Conservation (phyloP, 2,888 invertebrate genomes). For the Cephus pygmeus region DNA sequence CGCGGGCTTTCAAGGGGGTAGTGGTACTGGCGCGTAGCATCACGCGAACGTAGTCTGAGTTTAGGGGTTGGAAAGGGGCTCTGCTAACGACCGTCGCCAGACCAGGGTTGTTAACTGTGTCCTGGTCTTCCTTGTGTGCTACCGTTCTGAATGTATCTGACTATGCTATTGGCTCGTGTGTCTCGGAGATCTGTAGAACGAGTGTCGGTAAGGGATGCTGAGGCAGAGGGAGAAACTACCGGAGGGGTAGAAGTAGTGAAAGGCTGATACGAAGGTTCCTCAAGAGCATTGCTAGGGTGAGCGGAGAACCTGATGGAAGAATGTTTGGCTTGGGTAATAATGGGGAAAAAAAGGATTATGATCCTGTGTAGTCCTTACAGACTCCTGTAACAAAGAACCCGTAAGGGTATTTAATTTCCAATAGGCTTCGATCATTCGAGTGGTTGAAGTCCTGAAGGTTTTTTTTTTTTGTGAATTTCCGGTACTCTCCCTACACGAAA, state of each 20-base stretch:
- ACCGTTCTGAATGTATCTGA: too few species aligned
- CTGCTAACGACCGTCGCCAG: conserved; percentile 62
- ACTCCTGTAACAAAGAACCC: conserved; percentile 17
- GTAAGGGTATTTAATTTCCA: too few species aligned
- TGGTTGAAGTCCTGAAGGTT: too few species aligned
- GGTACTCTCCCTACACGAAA: too few species aligned
- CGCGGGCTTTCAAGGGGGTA: conserved; percentile 18
- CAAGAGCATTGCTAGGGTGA: conserved; percentile 21
- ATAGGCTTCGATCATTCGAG: too few species aligned
- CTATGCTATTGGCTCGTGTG: conserved; percentile 21
- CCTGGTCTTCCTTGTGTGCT: conserved; percentile 27
- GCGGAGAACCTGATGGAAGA: conserved; percentile 53
- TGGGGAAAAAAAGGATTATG: conserved; percentile 45
- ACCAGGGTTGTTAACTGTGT: conserved; percentile 60
- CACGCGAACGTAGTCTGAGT: conserved; percentile 33
- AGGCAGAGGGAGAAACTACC: conserved; percentile 15
- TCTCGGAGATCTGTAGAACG: conserved; percentile 8
- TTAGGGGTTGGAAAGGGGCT: conserved; percentile 33
- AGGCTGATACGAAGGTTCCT: neutral
- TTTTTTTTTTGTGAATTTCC: too few species aligned
- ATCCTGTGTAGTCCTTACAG: conserved; percentile 51
- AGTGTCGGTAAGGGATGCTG: conserved; percentile 25
- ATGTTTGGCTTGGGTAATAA: conserved; percentile 61
- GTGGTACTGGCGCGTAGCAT: conserved; percentile 11
- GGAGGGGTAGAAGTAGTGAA: conserved; percentile 12